Evolutionary conservation across 2,113 vertebrate species (phyloP).

Genomic region (Dascyllus trimaculatus): DNA sequence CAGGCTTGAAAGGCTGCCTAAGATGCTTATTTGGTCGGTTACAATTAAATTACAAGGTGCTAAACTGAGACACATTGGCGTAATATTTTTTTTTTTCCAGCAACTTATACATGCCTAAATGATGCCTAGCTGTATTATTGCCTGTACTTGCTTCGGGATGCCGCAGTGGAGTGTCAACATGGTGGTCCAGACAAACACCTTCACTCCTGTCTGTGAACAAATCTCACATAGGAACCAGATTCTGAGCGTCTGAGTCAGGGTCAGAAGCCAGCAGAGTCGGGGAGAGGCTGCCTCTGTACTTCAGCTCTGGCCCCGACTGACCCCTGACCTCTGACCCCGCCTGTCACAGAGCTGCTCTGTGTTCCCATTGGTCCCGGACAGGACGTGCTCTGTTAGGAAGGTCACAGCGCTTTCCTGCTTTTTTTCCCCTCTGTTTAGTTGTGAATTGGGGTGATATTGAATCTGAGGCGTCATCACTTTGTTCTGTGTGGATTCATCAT

Average conservation of each 20-base stretch:
- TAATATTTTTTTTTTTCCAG: neutral
- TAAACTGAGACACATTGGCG: neutral
- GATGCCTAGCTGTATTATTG: neutral
- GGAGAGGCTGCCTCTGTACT: conserved; percentile 55
- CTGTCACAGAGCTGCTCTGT: conserved; percentile 62
- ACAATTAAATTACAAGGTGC: neutral
- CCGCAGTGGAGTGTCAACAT: conserved; percentile 1
- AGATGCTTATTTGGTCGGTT: neutral
- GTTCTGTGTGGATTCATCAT: neutral
- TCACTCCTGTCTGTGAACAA: conserved; percentile 60
- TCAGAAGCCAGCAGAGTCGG: conserved; percentile 45
- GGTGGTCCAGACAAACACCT: conserved; percentile 37
- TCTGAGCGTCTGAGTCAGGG: conserved; percentile 67
- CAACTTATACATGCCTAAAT: neutral
- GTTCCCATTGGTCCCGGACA: conserved; percentile 60
- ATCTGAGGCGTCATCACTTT: neutral
- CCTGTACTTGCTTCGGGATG: neutral
- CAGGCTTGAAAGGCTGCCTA: neutral
- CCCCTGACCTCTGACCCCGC: conserved; percentile 58
- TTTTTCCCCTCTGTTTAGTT: neutral
- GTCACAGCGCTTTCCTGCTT: conserved; percentile 2
- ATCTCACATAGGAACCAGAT: conserved; percentile 75
- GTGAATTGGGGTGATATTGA: conserved; percentile 3
- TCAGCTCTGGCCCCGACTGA: conserved; percentile 54
- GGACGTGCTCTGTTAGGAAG: conserved; percentile 58